Evolutionary conservation across 2,113 vertebrate species (phyloP).

Genomic region (Neopipo cinnamomea): DNA sequence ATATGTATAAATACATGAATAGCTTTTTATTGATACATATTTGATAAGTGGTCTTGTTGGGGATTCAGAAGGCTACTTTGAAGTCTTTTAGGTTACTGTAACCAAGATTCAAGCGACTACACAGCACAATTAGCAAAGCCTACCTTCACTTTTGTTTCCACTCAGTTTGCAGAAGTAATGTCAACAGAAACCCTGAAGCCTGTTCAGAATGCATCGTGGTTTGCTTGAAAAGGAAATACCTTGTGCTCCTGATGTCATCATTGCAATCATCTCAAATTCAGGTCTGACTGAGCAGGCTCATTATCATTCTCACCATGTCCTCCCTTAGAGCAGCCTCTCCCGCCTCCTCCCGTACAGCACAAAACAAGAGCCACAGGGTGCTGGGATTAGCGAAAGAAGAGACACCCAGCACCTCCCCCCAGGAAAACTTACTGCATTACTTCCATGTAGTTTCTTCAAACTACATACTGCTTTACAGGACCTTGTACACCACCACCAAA

Average conservation of each 20-base stretch:
- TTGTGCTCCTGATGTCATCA: slow-evolving; percentile 37
- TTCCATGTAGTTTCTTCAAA: neutral
- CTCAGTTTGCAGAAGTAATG: neutral
- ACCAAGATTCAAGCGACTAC: neutral
- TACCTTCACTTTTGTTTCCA: neutral
- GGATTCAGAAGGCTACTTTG: neutral
- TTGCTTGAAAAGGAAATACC: slow-evolving; percentile 31
- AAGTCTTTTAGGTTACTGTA: neutral
- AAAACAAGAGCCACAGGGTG: slow-evolving; percentile 21
- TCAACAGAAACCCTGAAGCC: neutral
- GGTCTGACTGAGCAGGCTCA: slow-evolving; percentile 10
- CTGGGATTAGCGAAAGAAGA: neutral
- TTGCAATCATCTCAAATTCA: slow-evolving; percentile 12
- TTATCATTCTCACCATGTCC: slow-evolving; percentile 41
- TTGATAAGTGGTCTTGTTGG: neutral
- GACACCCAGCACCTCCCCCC: neutral
- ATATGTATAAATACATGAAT: neutral
- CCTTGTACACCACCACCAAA: neutral
- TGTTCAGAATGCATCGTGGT: neutral
- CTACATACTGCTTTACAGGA: neutral
- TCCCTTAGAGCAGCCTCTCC: slow-evolving; percentile 3
- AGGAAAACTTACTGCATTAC: slow-evolving; percentile 46
- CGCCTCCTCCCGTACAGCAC: slow-evolving; percentile 6
- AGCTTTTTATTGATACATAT: neutral
- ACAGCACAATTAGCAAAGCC: neutral